These are phyloP conservation scores for Tachina fera DNA, from an alignment of 2,888 invertebrate species.

Conservation along the genomic window DNA sequence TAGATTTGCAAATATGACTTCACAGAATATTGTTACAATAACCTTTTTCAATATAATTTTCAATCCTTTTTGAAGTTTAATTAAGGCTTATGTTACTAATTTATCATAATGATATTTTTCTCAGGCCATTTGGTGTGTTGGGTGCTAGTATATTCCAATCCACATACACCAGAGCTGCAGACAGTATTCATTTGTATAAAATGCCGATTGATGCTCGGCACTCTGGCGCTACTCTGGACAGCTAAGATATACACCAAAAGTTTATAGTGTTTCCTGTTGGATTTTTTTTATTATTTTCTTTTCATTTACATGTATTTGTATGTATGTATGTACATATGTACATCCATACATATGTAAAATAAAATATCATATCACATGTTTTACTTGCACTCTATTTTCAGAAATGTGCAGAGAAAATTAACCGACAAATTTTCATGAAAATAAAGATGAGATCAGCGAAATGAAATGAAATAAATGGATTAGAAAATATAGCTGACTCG, in stretches of 20 bases:
- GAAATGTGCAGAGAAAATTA: slow-evolving; percentile 7
- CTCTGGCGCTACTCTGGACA: too few relatives aligned
- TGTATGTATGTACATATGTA: not conserved
- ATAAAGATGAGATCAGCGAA: slow-evolving; percentile 70
- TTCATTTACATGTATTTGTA: not conserved
- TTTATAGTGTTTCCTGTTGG: slow-evolving; percentile 63
- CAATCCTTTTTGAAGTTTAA: too few relatives aligned
- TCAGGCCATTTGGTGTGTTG: too few relatives aligned
- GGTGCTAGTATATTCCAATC: too few relatives aligned
- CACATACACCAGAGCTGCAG: too few relatives aligned
- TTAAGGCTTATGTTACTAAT: too few relatives aligned
- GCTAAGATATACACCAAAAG: not conserved
- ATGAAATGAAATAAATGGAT: slow-evolving; percentile 53
- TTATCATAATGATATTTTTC: too few relatives aligned
- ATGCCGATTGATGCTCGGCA: too few relatives aligned
- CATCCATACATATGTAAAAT: not conserved
- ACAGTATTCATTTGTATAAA: too few relatives aligned
- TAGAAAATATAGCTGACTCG: slow-evolving; percentile 37
- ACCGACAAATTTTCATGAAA: slow-evolving; percentile 49
- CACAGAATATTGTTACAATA: too few relatives aligned
- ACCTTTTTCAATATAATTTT: too few relatives aligned
- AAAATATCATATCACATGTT: slow-evolving; percentile 56
- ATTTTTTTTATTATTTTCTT: slow-evolving; percentile 56
- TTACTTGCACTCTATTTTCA: slow-evolving; percentile 32
- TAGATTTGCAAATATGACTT: too few relatives aligned